Base-by-base conservation (phyloP, 2,888 invertebrate species). In the Sisyra terminalis region DNA sequence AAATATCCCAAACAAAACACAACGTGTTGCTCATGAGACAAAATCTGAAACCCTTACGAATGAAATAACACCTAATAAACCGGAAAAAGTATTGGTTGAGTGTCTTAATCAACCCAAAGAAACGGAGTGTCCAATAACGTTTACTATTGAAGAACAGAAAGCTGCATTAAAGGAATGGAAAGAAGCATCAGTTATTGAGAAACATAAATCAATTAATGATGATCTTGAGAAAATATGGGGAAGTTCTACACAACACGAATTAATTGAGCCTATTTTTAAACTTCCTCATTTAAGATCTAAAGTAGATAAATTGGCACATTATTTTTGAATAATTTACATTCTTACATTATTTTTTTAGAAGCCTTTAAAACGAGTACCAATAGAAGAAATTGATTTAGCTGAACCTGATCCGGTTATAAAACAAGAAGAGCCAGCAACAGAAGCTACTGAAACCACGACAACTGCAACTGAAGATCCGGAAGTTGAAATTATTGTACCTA, bases 231-330 rank as follows among this genome's bases (percentile, higher is more conserved):
- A 32, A 39, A 37, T 34, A 38, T 42, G 36, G 37, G 18, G 18
- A 7, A 18, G 18, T 18, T 18, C 14, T 18, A 18, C 42, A 42
- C 10, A 44, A 44, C 13, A n/a, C 41, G 56, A 54, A 44, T 48
- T 61, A 36, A 56, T 71, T 17, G 50, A 64, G 49, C 64, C 73
- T 3, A 65, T 75, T 24, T 61, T 65, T 48, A 79, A 78, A 60
- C 69, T 73, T 5, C 73, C 76, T 1, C 78, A 77, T 61, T 59
- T 74, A 50, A 60, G 73, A 47, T 78, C 77, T 8, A 75, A 75
- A 30, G 43, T 43, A 38, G 10, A 30, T 3, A 29, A 34, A 36
- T 31, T 44, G 29, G n/a, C n/a, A n/a, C n/a, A n/a, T n/a, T n/a
- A n/a, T n/a, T 29, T 29, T 11, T 6, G 13, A 29, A 10, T 29